Conservation (phyloP, 2,797 vertebrate genomes). For the Phoeniculus purpureus region DNA sequence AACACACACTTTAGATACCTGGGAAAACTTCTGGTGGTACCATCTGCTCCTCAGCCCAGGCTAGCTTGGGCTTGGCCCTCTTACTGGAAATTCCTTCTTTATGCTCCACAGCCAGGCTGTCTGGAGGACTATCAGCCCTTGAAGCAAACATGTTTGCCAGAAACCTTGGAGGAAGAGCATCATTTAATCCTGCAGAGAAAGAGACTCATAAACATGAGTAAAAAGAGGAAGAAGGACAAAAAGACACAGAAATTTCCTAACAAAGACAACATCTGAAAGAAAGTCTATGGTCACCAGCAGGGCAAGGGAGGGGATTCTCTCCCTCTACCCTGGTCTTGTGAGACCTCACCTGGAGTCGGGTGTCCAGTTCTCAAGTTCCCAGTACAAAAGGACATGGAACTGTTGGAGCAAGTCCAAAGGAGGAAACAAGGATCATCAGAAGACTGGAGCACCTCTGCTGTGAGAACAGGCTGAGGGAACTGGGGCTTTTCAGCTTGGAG, state of each 20-base stretch:
- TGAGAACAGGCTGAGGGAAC: too few relatives aligned
- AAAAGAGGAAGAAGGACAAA: not conserved
- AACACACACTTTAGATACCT: constrained; percentile 38
- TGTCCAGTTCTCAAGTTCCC: too few relatives aligned
- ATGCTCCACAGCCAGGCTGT: constrained; percentile 56
- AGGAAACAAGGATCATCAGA: too few relatives aligned
- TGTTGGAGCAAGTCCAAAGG: too few relatives aligned
- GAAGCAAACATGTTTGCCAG: constrained; percentile 67
- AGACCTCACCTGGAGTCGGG: too few relatives aligned
- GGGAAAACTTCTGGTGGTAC: not conserved
- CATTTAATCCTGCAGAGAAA: constrained; percentile 16
- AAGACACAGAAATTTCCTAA: not conserved
- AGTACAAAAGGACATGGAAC: too few relatives aligned
- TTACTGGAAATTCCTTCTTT: constrained; percentile 80
- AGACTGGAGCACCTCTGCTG: too few relatives aligned
- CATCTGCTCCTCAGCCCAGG: constrained; percentile 41
- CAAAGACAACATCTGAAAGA: not conserved
- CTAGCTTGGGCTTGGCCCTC: constrained; percentile 32
- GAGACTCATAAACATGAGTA: not conserved
- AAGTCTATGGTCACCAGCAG: not conserved
- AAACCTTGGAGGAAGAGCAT: constrained; percentile 78
- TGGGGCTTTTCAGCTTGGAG: too few relatives aligned
- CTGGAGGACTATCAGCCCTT: constrained; percentile 57
- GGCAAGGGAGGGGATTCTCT: too few relatives aligned
- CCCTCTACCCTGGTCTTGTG: too few relatives aligned